Evolutionary conservation across 2,888 invertebrate genomes (phyloP).

Genomic region (Troides oblongomaculatus): DNA sequence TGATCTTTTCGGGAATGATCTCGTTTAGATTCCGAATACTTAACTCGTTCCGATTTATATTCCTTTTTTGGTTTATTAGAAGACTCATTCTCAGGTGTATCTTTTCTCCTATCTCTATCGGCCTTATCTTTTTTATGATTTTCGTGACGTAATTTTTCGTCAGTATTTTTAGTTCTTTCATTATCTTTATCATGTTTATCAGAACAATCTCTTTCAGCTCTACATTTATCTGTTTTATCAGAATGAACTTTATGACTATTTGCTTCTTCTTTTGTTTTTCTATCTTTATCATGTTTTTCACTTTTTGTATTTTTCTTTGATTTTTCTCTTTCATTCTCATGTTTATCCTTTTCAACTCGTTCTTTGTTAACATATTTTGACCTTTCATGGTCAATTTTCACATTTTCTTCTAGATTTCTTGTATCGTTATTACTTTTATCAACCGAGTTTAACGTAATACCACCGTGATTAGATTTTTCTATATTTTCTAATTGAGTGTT

Average conservation of each 20-base stretch:
- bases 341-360: slow-evolving; percentile 63
- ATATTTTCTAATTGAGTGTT: slow-evolving; percentile 68
- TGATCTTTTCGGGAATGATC: slow-evolving; percentile 67
- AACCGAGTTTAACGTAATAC: slow-evolving; percentile 40
- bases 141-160: slow-evolving; percentile 70
- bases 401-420: slow-evolving; percentile 63
- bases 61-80: slow-evolving; percentile 60
- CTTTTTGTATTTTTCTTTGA: slow-evolving; percentile 50
- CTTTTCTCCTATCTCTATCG: slow-evolving; percentile 65
- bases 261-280: slow-evolving; percentile 50
- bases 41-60: slow-evolving; percentile 67
- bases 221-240: slow-evolving; percentile 51
- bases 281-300: slow-evolving; percentile 59
- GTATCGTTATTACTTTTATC: slow-evolving; percentile 53
- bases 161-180: slow-evolving; percentile 57
- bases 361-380: slow-evolving; percentile 54
- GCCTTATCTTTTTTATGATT: slow-evolving; percentile 72
- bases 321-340: slow-evolving; percentile 60
- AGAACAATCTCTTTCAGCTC: slow-evolving; percentile 47
- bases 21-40: slow-evolving; percentile 62
- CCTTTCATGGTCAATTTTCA: slow-evolving; percentile 67
- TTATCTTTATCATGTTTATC: slow-evolving; percentile 55
- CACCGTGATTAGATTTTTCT: slow-evolving; percentile 61
- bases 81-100: slow-evolving; percentile 50
- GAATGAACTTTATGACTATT: slow-evolving; percentile 43